Base-by-base conservation (phyloP, 2,888 invertebrate genomes). In the Ormyrus nitidulus region DNA sequence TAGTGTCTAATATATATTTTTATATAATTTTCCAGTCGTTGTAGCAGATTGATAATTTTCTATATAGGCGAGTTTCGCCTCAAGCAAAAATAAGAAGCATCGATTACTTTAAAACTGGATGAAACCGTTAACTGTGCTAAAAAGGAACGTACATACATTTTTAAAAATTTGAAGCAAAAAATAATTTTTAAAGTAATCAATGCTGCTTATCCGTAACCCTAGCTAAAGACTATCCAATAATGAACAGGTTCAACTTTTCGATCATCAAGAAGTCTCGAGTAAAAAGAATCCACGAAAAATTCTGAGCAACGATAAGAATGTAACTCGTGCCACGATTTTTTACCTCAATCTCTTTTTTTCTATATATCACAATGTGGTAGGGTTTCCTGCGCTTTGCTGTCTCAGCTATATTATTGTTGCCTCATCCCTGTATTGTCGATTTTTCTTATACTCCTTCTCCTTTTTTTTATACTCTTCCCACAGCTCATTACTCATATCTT, bases 371-470 rank as follows among this genome's bases (percentile, higher is more conserved):
- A 89, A 87, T 88, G 84, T 87, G 85, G 86, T 89, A 85, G 87
- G 86, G 82, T 84, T 76, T 82, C 84, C 83, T 84, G 83, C 87
- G 87, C 87, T 84, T 88, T 86, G 85, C 85, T 66, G 85, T 88
- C 34, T 34, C 85, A 86, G 85, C 88, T 86, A 85, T 34, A 34
- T 89, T 90, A 90, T 90, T 90, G 90, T 90, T 89, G 89, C 87
- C 89, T 89, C 88, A 88, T 90, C 90, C 90, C 90, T 90, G 90
- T 90, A 90, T 90, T 90, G 90, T 90, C 90, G 88, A 88, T 90
- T 89, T 86, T 87, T 88, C 34, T 83, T 81, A 82, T 80, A 80
- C 79, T 34, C 19, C 19, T 68, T 76, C 72, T 54, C 53, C 78
- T n/a, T 65, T 10, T 48, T 59, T 76, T 83, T 66, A 72, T 86